phyloP scores from a whole-genome alignment of 2,888 invertebrate species.

The Catocala nupta region DNA sequence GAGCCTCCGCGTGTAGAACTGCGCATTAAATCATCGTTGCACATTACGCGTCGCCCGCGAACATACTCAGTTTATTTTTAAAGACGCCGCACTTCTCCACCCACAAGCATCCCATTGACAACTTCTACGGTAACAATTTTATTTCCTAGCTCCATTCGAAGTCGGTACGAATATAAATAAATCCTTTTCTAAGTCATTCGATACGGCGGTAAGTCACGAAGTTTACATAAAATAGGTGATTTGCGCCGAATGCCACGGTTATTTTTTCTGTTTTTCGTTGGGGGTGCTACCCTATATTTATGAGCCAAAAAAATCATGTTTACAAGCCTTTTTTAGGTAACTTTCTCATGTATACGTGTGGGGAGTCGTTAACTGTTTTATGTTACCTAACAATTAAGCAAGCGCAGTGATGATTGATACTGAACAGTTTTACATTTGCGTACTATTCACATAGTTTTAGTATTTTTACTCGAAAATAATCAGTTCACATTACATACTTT shows the following conservation, averaged over 20 bases:
- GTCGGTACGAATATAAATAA: conserved; percentile 78
- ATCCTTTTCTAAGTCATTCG: conserved; percentile 85
- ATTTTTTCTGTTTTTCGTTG: conserved; percentile 70
- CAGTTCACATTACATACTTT: not conserved
- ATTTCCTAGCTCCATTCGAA: conserved; percentile 60
- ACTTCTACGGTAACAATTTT: conserved; percentile 61
- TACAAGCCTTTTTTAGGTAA: conserved; percentile 74
- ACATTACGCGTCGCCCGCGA: conserved; percentile 58
- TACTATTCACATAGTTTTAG: not conserved
- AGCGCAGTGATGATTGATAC: conserved; percentile 64
- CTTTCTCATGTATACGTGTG: conserved; percentile 39
- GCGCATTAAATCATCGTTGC: conserved; percentile 67
- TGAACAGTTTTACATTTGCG: conserved; percentile 47
- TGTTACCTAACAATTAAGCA: conserved; percentile 71
- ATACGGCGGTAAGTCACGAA: conserved; percentile 86
- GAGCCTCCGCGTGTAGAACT: conserved; percentile 61
- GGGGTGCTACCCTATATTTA: conserved; percentile 75
- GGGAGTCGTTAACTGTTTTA: conserved; percentile 75
- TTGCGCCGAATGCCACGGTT: conserved; percentile 80
- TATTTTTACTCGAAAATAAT: not conserved
- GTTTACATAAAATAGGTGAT: conserved; percentile 87
- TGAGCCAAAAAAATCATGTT: conserved; percentile 78
- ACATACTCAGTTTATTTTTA: conserved; percentile 70
- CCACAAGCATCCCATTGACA: conserved; percentile 73
- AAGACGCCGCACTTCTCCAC: conserved; percentile 57